phyloP scores from a whole-genome alignment of 2,113 vertebrate genomes.

The Lipophrys pholis region DNA sequence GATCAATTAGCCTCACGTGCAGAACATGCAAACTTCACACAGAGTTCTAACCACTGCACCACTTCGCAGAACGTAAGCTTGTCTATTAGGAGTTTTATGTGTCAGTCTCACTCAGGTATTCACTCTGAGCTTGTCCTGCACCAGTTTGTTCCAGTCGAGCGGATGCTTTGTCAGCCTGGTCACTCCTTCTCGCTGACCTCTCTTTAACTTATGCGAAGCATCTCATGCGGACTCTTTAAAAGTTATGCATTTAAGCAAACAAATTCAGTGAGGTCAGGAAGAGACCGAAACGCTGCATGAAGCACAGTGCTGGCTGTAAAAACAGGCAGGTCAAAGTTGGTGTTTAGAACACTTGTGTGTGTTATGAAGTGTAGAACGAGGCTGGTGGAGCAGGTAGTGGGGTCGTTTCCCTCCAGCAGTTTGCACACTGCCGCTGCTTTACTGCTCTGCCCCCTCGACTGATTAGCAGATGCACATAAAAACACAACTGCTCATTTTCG shows the following conservation, averaged over 20 bases:
- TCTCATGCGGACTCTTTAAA: conserved; percentile 62
- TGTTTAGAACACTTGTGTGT: conserved; percentile 40
- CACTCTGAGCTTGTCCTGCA: neutral
- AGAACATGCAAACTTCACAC: too few species aligned
- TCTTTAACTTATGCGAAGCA: conserved; percentile 54
- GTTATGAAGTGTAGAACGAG: conserved; percentile 26
- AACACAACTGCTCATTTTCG: conserved; percentile 59
- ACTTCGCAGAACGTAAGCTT: too few species aligned
- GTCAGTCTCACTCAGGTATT: neutral
- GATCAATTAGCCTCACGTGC: too few species aligned
- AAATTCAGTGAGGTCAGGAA: conserved; percentile 15
- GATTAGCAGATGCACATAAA: conserved; percentile 73
- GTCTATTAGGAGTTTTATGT: too few species aligned
- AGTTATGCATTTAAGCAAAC: conserved; percentile 44
- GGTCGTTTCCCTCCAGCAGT: conserved; percentile 11
- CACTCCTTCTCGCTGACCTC: conserved; percentile 49
- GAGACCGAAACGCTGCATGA: too few species aligned
- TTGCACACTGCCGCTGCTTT: conserved; percentile 39
- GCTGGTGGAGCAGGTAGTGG: conserved; percentile 12
- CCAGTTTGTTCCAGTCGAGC: neutral
- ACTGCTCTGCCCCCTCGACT: conserved; percentile 51
- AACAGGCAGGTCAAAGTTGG: conserved; percentile 7
- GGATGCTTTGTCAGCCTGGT: conserved; percentile 24
- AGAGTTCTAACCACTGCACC: too few species aligned
- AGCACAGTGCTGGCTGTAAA: too few species aligned